Evolutionary conservation across 2,113 vertebrate genomes (phyloP), one percentile per base, ranked within the genome.

Genomic region (Tautogolabrus adspersus): DNA sequence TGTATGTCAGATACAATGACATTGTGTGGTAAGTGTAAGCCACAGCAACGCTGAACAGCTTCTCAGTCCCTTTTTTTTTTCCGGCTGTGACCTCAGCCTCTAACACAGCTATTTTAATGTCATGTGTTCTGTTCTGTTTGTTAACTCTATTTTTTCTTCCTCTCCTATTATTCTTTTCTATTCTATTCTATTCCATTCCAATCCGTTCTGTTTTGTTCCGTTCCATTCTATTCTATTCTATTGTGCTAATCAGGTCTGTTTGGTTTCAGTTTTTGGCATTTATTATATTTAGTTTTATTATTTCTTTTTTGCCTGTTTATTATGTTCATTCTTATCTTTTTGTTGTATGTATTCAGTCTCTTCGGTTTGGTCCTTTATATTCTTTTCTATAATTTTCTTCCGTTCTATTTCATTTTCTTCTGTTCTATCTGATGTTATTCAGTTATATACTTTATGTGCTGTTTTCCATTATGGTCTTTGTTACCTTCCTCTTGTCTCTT

Each of bases 11-110:
- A 72, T 22, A 60, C 61, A 54, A 22, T 51, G 13, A 30, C 10
- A 10, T 42, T 11, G 40, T 64, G 64, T 70, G 67, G 21, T 19
- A 18, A 6, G 55, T 64, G 46, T 80, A 37, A 77, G 56, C 37
- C 66, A 37, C 77, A 64, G 74, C 54, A 79, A 38, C 61, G 54
- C 19, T 21, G 37, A 30, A 47, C 54, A 65, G 63, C 30, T 49
- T 49, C 59, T 44, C 21, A 46, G 40, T 58, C 64, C 40, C n/a
- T n/a, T n/a, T 72, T 76, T 8, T 70, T 68, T 79, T 70, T 64
- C 74, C 61, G 57, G 55, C 62, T 61, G 46, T 77, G 80, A 82
- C 63, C 72, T 82, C 49, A 58, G 72, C 23, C 63, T 59, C 44
- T 81, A 7, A 34, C 61, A 57, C 9, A 66, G 60, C 67, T 79